Evolutionary conservation across 2,888 invertebrate genomes (phyloP), one percentile per base, ranked within the genome.

Genomic region (Mesorhabditis belari): DNA sequence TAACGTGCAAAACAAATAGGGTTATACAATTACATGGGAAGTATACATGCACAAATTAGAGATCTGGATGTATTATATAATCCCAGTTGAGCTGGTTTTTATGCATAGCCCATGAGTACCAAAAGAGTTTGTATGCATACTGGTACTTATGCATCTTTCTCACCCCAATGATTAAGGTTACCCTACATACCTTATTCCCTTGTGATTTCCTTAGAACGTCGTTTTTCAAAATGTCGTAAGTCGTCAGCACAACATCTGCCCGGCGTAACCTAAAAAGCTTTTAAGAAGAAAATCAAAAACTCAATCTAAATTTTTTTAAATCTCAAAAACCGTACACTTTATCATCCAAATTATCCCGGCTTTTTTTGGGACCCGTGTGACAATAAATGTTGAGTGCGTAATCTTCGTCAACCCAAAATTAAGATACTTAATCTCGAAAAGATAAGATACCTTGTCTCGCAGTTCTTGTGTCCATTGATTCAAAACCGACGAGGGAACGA

Each of bases 401-500:
- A 26, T 56, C 55, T 27, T 51, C 54, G 21, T 58, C 19, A 27
- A 27, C 19, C 19, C 26, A 5, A 69, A 35, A 21, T 21, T 1
- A 19, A 51, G 19, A 21, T n/a, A 19, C n/a, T 17, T 35, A n/a
- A 35, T 9, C 12, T 17, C 12, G 44, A 35, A 35, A n/a, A 35
- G n/a, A 35, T 17, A 17, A 17, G 12, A n/a, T 1, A 35, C 64
- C 28, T 89, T 88, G 28, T 84, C 85, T 9, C 83, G 80, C 6
- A 92, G 87, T 60, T 77, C 77, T n/a, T 70, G 61, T 63, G 88
- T 87, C 95, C 95, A 96, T 81, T 96, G 95, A 71, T 88, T 87
- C 60, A 95, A 84, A 54, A 96, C 86, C 51, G 91, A 91, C 3
- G 94, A 92, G 0, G 94, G 94, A 77, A 92, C 92, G 2, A 96